Evolutionary conservation across 2,113 vertebrate species (phyloP), one percentile per base, ranked within the genome.

Genomic region (Apaloderma vittatum): DNA sequence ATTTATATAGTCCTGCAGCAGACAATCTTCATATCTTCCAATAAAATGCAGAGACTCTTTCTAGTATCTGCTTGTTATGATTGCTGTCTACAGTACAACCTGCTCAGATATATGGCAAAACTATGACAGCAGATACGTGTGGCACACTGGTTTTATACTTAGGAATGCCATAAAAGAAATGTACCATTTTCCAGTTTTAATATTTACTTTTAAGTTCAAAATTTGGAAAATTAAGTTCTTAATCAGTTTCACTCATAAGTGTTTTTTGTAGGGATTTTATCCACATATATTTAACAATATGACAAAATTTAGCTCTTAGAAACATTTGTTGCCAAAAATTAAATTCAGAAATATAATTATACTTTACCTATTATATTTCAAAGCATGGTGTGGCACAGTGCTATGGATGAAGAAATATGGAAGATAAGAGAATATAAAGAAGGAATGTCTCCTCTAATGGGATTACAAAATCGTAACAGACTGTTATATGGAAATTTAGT

Each of bases 381-480:
- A 7, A 49, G 36, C 48, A 54, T 40, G 83, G n/a, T 55, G 26
- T 80, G 48, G 9, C 29, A 71, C 24, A 77, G 22, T 67, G 51
- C 4, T 91, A 72, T 88, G 63, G 59, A 72, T 16, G 45, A 90
- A 91, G 19, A 91, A 93, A 79, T 86, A 71, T 27, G 57, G 72
- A 88, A 93, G 37, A 82, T 48, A 87, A 65, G 23, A 65, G 21
- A 95, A 80, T 71, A 86, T 72, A 83, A 96, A 92, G 54, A 65
- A 73, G 10, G 15, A 91, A 94, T 71, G 15, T 62, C 27, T 96
- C 34, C 36, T 83, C n/a, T 94, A 95, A 93, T 66, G n/a, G 45
- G 67, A 79, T 95, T 95, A 72, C 57, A 81, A 78, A 95, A 90
- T 65, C 40, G 90, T 95, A 95, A 48, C 57, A 52, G 30, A 54